A percentile compares a stretch with the other conserved stretches of the same genome.
Evolutionary conservation across 2,888 invertebrate species (phyloP).

Genomic region (Agrochola lychnidis): DNA sequence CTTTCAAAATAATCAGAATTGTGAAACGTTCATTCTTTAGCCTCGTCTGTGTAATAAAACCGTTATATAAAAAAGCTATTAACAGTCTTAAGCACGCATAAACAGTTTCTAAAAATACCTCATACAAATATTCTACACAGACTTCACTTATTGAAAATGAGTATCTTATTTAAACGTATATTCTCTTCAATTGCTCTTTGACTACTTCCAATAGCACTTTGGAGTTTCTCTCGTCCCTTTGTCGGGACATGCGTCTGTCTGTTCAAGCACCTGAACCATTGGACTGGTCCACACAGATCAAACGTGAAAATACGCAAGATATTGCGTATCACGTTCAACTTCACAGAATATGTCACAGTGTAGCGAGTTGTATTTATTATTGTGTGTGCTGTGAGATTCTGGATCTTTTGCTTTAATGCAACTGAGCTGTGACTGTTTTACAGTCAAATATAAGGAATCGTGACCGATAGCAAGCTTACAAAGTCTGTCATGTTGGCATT

Average conservation of each 20-base stretch:
- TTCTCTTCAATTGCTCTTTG: slow-evolving; percentile 34
- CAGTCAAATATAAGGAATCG: neutral
- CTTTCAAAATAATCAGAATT: slow-evolving; percentile 16
- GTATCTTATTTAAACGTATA: neutral
- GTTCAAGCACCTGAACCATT: slow-evolving; percentile 43
- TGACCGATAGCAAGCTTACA: no score
- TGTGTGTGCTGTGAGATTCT: neutral
- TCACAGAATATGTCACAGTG: slow-evolving; percentile 24
- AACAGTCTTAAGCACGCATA: slow-evolving; percentile 18
- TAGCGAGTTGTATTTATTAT: neutral
- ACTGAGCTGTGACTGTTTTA: neutral
- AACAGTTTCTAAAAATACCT: slow-evolving; percentile 15
- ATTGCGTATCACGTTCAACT: slow-evolving; percentile 33
- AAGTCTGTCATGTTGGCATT: neutral
- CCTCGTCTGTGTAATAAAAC: slow-evolving; percentile 39
- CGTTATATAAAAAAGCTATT: slow-evolving; percentile 27
- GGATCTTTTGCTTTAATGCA: neutral
- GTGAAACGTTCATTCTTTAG: slow-evolving; percentile 7
- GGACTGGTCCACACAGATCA: slow-evolving; percentile 38
- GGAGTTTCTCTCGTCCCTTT: slow-evolving; percentile 30
- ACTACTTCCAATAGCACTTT: slow-evolving; percentile 21
- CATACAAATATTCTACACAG: slow-evolving; percentile 2
- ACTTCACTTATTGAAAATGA: slow-evolving; percentile 3
- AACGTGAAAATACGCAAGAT: slow-evolving; percentile 35
- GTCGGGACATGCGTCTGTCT: slow-evolving; percentile 32